These are phyloP conservation scores for Drosophila murphyi DNA, from an alignment of 1,140 invertebrate species.

Conservation along the genomic window DNA sequence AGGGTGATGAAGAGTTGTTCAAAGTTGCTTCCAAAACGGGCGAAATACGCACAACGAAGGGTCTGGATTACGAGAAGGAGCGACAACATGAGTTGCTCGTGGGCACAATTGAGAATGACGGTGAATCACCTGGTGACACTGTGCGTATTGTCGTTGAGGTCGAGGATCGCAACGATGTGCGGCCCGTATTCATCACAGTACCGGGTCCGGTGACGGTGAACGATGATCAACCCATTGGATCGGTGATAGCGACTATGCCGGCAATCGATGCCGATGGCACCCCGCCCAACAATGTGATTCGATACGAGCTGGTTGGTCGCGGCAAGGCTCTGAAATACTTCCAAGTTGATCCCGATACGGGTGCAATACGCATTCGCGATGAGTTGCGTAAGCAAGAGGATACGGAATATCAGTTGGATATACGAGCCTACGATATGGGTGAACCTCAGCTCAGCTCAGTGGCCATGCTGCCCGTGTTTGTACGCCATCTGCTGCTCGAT, in stretches of 20 bases:
- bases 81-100: constrained; percentile 90
- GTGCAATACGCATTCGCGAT: constrained; percentile 91
- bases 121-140: constrained; percentile 89
- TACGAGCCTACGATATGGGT: constrained; percentile 94
- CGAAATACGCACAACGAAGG: constrained; percentile 89
- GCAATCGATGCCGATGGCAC: constrained; percentile 94
- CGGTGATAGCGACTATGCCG: constrained; percentile 90
- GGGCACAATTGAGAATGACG: constrained; percentile 92
- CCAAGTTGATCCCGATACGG: constrained; percentile 93
- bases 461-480: constrained; percentile 91
- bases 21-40: constrained; percentile 92
- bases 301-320: constrained; percentile 92
- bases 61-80: constrained; percentile 92
- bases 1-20: constrained; percentile 92
- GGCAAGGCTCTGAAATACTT: constrained; percentile 93
- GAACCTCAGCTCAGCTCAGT: constrained; percentile 93
- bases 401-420: constrained; percentile 93
- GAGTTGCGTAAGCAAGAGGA: constrained; percentile 93
- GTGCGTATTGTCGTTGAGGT: constrained; percentile 91
- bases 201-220: constrained; percentile 92
- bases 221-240: constrained; percentile 92
- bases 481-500: constrained; percentile 90
- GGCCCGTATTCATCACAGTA: constrained; percentile 93
- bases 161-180: constrained; percentile 93
- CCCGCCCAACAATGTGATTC: constrained; percentile 91